A percentile compares a stretch with the other conserved stretches of the same genome.
Conservation (phyloP, 92 coral and sea anemone genomes). For the Phenganax marumi region DNA sequence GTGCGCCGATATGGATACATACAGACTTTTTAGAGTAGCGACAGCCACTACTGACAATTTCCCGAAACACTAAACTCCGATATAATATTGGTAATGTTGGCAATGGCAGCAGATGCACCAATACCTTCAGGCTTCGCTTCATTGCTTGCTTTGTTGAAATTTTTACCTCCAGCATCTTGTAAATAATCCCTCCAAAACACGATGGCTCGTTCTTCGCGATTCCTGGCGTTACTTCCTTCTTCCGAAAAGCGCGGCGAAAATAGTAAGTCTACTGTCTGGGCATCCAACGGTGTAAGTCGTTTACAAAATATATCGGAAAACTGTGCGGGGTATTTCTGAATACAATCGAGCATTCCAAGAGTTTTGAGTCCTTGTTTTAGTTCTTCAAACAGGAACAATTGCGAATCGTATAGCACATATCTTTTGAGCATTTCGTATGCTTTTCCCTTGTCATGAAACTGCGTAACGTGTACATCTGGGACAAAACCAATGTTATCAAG, state of each 20-base stretch:
- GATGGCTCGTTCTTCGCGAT: slow-evolving; percentile 51
- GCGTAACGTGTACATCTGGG: too few relatives aligned
- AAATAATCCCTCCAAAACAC: slow-evolving; percentile 66
- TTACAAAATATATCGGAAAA: slow-evolving; percentile 46
- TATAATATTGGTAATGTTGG: too few relatives aligned
- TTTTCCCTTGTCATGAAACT: too few relatives aligned
- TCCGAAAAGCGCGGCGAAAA: slow-evolving; percentile 40
- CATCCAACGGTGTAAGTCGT: slow-evolving; percentile 26
- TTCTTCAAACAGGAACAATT: slow-evolving; percentile 22
- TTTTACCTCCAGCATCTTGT: slow-evolving; percentile 60
- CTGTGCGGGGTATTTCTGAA: slow-evolving; percentile 34
- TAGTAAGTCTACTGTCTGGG: slow-evolving; percentile 42
- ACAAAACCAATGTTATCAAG: too few relatives aligned
- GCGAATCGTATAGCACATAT: slow-evolving; percentile 11
- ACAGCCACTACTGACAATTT: too few relatives aligned
- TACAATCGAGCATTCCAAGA: slow-evolving; percentile 14
- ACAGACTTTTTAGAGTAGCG: too few relatives aligned
- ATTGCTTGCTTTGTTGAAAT: neutral
- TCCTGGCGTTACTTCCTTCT: slow-evolving; percentile 51
- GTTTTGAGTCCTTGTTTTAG: slow-evolving; percentile 14
- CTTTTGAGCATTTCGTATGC: too few relatives aligned
- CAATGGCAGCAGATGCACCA: neutral
- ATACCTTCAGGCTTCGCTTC: neutral
- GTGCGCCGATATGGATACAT: too few relatives aligned
- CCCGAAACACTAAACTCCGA: too few relatives aligned